Conservation (phyloP, 2,888 invertebrate genomes). For the Tortrix viridana region DNA sequence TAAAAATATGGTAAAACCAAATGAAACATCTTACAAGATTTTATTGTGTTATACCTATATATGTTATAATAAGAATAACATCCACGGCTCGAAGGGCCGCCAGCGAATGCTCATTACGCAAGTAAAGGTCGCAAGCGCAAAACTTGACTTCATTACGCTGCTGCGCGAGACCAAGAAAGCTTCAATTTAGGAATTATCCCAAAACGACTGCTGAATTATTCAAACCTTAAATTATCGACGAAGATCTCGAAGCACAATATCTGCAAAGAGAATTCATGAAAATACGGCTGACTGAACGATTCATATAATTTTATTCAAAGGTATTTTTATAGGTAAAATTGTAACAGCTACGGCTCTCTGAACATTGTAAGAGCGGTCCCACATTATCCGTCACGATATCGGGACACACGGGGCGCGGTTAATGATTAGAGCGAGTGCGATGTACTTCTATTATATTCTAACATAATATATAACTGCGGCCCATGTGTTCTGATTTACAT, state of each 20-base stretch:
- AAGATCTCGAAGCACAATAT: constrained; percentile 65
- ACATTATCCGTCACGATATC: too few species aligned
- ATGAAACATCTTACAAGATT: too few species aligned
- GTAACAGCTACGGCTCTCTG: neutral
- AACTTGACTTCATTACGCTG: constrained; percentile 67
- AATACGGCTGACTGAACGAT: constrained; percentile 59
- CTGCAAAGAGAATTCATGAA: constrained; percentile 65
- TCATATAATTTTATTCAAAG: constrained; percentile 45
- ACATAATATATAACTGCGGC: too few species aligned
- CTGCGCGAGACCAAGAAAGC: constrained; percentile 63
- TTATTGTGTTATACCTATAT: too few species aligned
- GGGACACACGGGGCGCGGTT: too few species aligned
- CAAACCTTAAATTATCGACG: constrained; percentile 72
- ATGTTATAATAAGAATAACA: too few species aligned
- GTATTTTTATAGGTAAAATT: constrained; percentile 28
- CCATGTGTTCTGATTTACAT: too few species aligned
- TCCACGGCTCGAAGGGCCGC: neutral
- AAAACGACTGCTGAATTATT: constrained; percentile 75
- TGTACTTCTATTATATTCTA: too few species aligned
- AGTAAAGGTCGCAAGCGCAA: constrained; percentile 40
- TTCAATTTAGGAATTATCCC: constrained; percentile 74
- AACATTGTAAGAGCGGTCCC: neutral
- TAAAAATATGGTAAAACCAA: too few species aligned
- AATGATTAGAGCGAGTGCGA: too few species aligned
- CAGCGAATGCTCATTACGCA: neutral